These are phyloP conservation scores for Chaetophractus vellerosus DNA, from an alignment of 2,797 vertebrate genomes.

Conservation along the genomic window DNA sequence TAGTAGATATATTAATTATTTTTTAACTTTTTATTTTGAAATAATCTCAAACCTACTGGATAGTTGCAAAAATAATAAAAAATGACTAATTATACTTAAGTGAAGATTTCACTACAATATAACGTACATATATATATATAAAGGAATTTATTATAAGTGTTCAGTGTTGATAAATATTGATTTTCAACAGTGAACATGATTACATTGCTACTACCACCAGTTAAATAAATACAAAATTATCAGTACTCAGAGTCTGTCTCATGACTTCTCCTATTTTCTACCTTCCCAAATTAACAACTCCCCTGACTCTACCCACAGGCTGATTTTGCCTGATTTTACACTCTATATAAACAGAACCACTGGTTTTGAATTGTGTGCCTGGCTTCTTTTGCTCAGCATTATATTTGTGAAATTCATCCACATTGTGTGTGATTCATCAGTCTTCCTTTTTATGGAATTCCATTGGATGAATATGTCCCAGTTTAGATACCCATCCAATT, in stretches of 20 bases:
- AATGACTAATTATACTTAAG: background rate
- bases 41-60: no score
- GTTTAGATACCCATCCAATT: background rate
- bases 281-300: background rate
- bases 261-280: fast-evolving
- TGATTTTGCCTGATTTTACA: background rate
- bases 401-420: background rate
- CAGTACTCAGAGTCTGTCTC: background rate
- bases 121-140: background rate
- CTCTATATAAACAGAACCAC: background rate
- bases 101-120: background rate
- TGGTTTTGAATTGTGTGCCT: background rate
- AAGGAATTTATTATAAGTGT: background rate
- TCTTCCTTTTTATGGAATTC: background rate
- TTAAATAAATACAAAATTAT: background rate
- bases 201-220: background rate
- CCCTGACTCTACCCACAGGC: background rate
- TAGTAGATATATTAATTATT: background rate
- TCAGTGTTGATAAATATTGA: background rate
- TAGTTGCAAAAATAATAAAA: no score
- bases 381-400: background rate
- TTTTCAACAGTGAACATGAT: background rate
- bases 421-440: background rate
- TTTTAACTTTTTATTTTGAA: no score
- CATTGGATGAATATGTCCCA: background rate